A percentile compares a stretch with the other conserved stretches of the same genome.
Conservation (phyloP, 1,140 invertebrate species). For the Drosophila sulfurigaster region DNA sequence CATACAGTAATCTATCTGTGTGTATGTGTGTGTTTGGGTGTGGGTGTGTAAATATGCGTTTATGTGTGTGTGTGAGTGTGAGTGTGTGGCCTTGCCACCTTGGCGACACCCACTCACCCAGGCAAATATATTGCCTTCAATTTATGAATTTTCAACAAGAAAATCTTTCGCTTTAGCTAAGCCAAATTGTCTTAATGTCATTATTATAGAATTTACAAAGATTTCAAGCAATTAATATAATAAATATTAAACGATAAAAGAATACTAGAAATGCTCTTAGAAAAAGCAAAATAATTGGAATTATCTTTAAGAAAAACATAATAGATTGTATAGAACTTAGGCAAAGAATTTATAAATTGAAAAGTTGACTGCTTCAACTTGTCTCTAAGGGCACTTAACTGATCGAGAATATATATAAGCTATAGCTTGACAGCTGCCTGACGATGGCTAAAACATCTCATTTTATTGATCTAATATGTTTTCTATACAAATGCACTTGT, state of each 20-base stretch:
- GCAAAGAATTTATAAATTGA: too few relatives aligned
- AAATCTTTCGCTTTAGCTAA: conserved; percentile 29
- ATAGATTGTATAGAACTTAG: too few relatives aligned
- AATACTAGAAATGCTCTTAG: not conserved
- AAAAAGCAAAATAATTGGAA: not conserved
- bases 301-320: too few relatives aligned
- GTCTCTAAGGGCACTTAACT: not conserved
- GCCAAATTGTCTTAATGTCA: conserved; percentile 8
- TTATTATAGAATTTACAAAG: conserved; percentile 7
- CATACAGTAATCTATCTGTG: conserved; percentile 39
- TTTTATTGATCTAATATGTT: not conserved
- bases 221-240: conserved; percentile 20
- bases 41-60: not conserved
- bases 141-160: conserved; percentile 26
- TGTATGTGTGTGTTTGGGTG: not conserved
- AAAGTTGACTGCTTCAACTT: too few relatives aligned
- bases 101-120: conserved; percentile 61
- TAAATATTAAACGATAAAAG: conserved; percentile 7
- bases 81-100: conserved; percentile 71
- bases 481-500: not conserved
- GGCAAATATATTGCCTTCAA: conserved; percentile 40
- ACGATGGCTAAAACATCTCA: not conserved
- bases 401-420: not conserved
- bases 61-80: conserved; percentile 21
- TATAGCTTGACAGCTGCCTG: not conserved